Conservation (phyloP, 2,888 invertebrate genomes). For the Leptothorax acervorum region DNA sequence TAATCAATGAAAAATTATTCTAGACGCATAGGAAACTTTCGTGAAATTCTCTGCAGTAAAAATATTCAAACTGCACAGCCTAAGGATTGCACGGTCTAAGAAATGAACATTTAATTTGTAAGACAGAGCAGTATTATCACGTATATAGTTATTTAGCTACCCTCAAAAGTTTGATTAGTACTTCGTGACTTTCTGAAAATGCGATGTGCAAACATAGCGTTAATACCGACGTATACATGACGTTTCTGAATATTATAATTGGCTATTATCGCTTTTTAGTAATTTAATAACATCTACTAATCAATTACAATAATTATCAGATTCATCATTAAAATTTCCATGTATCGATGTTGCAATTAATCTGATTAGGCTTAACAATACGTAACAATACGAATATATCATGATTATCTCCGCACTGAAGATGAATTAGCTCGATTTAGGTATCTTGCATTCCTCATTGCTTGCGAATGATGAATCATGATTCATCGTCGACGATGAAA, state of each 20-base stretch:
- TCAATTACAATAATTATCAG: not conserved
- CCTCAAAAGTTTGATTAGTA: conserved; percentile 7
- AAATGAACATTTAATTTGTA: conserved; percentile 7
- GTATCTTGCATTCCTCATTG: conserved; percentile 7
- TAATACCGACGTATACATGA: not conserved
- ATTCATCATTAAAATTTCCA: not conserved
- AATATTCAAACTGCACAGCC: not conserved
- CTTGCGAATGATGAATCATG: conserved; percentile 25
- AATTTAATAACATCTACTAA: conserved; percentile 11
- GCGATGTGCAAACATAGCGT: not conserved
- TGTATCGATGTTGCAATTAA: conserved; percentile 4
- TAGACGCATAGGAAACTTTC: not conserved
- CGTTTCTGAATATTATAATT: conserved; percentile 8
- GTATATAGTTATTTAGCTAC: not conserved
- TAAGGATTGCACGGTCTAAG: not conserved
- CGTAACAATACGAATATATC: conserved; percentile 14
- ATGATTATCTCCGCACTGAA: conserved; percentile 7
- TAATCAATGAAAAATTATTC: not conserved
- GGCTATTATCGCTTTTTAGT: not conserved
- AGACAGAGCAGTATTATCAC: not conserved
- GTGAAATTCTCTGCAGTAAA: not conserved
- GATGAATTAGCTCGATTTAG: conserved; percentile 7
- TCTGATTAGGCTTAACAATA: not conserved
- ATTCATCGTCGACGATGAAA: conserved; percentile 30
- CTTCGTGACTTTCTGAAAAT: not conserved